A percentile compares a stretch with the other conserved stretches of the same genome.
phyloP scores from a whole-genome alignment of 2,113 vertebrate species.

The Pteronura brasiliensis region DNA sequence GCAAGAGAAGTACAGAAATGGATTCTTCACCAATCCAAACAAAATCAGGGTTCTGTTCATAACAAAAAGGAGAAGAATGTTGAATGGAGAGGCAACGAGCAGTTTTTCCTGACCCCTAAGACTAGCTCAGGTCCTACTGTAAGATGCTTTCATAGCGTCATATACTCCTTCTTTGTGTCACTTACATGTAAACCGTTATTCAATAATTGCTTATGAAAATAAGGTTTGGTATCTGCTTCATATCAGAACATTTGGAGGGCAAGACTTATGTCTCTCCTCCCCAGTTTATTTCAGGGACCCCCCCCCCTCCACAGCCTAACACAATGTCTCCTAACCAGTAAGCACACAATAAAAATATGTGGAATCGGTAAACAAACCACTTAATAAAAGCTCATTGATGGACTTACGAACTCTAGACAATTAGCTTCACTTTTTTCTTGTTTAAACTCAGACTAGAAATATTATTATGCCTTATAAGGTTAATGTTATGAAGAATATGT shows the following conservation, averaged over 20 bases:
- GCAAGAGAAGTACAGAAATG: not conserved
- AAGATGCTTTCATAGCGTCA: fast-evolving
- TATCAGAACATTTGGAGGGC: not conserved
- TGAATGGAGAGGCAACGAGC: not conserved
- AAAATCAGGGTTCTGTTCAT: not conserved
- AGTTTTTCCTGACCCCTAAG: not conserved
- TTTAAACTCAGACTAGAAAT: not conserved
- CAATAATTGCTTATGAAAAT: not conserved
- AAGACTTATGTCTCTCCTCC: not conserved
- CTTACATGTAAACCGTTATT: no score
- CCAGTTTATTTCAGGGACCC: fast-evolving
- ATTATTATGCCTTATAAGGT: not conserved
- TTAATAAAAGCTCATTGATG: no score
- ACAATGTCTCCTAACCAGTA: no score
- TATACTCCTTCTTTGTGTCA: no score
- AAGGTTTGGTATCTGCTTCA: not conserved
- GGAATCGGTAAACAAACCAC: not conserved
- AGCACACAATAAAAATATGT: no score
- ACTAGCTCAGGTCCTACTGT: not conserved
- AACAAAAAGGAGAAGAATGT: not conserved
- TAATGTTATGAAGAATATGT: not conserved
- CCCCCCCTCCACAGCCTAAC: not conserved
- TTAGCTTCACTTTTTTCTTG: not conserved
- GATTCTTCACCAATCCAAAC: not conserved
- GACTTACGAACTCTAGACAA: no score